These are phyloP conservation scores for Panorpa germanica DNA, from an alignment of 2,888 invertebrate genomes.

Conservation along the genomic window DNA sequence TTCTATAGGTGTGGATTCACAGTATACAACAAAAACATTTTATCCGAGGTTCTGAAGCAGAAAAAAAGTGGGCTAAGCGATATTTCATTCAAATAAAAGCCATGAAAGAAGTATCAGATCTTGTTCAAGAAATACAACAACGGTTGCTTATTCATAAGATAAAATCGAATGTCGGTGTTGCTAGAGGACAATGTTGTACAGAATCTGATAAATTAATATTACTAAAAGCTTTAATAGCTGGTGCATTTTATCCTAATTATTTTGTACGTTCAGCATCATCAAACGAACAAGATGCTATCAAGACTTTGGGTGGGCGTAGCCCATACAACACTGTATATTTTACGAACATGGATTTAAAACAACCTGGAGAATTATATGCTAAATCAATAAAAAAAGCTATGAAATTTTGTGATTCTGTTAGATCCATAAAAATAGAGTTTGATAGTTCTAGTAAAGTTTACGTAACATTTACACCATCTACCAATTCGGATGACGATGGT, in stretches of 20 bases:
- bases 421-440: constrained; percentile 22
- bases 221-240: constrained; percentile 36
- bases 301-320: constrained; percentile 48
- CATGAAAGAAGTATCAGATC: constrained; percentile 48
- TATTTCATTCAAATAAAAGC: constrained; percentile 53
- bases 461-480: constrained; percentile 37
- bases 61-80: constrained; percentile 44
- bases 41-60: constrained; percentile 23
- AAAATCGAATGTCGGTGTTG: constrained; percentile 25
- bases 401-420: constrained; percentile 23
- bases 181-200: constrained; percentile 25
- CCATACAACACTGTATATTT: constrained; percentile 59
- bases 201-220: constrained; percentile 34
- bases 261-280: constrained; percentile 37
- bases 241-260: constrained; percentile 85
- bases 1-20: constrained; percentile 43
- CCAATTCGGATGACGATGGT: constrained; percentile 15
- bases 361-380: constrained; percentile 52
- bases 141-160: constrained; percentile 43
- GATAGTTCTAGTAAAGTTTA: constrained; percentile 40
- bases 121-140: constrained; percentile 47
- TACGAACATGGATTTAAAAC: constrained; percentile 33
- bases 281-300: constrained; percentile 45
- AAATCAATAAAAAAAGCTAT: constrained; percentile 40
- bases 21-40: constrained; percentile 39